Conservation (phyloP, 2,888 invertebrate species). For the Drosophila neotestacea region DNA sequence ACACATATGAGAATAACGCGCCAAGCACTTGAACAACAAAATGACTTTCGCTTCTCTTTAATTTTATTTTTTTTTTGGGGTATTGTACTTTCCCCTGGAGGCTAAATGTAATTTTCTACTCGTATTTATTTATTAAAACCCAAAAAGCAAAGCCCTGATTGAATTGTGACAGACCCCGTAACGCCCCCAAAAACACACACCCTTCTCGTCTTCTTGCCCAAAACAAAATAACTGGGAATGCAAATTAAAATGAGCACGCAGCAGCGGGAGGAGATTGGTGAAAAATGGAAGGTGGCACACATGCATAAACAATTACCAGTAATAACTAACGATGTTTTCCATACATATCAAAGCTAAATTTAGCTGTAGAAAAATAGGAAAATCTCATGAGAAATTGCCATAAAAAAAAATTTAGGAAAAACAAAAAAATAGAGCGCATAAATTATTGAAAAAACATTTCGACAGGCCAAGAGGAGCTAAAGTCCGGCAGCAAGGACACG, state of each 20-base stretch:
- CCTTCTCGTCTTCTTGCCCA: not conserved
- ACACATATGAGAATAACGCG: constrained; percentile 48
- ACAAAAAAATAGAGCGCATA: constrained; percentile 31
- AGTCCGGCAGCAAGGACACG: constrained; percentile 32
- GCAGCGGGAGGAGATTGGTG: not conserved
- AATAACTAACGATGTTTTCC: constrained; percentile 42
- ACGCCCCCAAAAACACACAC: not conserved
- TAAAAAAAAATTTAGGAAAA: constrained; percentile 38
- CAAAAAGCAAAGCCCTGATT: constrained; percentile 59
- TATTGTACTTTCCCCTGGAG: constrained; percentile 62
- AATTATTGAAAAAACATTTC: constrained; percentile 57
- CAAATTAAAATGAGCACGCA: constrained; percentile 68
- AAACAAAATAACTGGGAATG: constrained; percentile 59
- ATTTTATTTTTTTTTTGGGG: constrained; percentile 16
- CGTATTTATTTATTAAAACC: constrained; percentile 76
- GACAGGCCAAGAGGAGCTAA: not conserved
- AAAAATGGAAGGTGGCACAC: constrained; percentile 16
- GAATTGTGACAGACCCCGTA: constrained; percentile 71
- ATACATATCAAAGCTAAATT: constrained; percentile 39
- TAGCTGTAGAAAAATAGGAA: constrained; percentile 39
- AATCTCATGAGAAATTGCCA: constrained; percentile 51
- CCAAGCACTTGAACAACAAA: constrained; percentile 47
- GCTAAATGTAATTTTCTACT: constrained; percentile 75
- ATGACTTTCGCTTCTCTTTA: constrained; percentile 49
- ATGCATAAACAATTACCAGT: constrained; percentile 62